Evolutionary conservation across 2,888 invertebrate genomes (phyloP), one percentile per base, ranked within the genome.

Genomic region (Parnassius mnemosyne): DNA sequence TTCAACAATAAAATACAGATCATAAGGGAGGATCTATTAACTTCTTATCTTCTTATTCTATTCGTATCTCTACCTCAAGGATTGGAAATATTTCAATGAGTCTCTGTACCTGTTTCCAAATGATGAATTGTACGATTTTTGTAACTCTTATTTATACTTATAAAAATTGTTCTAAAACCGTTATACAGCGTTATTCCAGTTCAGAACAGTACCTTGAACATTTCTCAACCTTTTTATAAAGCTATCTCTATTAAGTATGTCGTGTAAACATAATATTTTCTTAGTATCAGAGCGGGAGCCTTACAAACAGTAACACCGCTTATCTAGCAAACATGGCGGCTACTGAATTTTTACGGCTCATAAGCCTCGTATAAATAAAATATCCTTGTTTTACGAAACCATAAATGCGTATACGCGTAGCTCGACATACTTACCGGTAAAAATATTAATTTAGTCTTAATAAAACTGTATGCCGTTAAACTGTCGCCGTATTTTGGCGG

Each of bases 321-420:
- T 71, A 71, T 71, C 72, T 70, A 61, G 57, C 62, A 61, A 55
- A 65, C 67, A 72, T 65, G 64, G 64, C 56, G 20, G 51, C 72
- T 69, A 68, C 74, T 71, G 69, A 68, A 71, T 74, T 71, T 72
- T 74, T 74, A 73, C 64, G 58, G 61, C 66, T 69, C 71, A 74
- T 73, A 75, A 75, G 63, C 61, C 54, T 53, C 41, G 64, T 63
- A 68, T 70, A 70, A 73, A 71, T 65, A 66, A 52, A 63, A 51
- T 46, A 58, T 10, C 13, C 43, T 59, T 42, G 12, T 20, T 52
- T 50, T 46, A 55, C 46, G 47, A 52, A 20, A n/a, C 51, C 10
- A 25, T 52, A 41, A 54, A 44, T 44, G n/a, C 43, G n/a, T 34
- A 54, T 16, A 54, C 20, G 43, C 13, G 51, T 41, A 47, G 20